Evolutionary conservation across 2,888 invertebrate genomes (phyloP), one percentile per base, ranked within the genome.

Genomic region (Caenorhabditis angaria): DNA sequence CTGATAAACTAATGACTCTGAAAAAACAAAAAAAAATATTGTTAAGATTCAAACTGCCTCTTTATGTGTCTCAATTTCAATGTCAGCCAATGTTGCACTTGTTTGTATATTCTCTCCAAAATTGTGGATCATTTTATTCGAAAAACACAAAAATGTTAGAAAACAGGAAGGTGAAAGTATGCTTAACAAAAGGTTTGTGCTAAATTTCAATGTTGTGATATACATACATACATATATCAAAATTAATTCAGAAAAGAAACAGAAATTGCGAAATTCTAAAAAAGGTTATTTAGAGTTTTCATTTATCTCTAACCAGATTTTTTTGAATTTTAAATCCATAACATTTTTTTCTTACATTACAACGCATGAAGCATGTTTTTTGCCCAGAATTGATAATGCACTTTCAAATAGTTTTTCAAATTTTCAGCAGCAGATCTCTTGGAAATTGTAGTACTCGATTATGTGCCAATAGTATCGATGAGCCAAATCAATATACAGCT

Each of bases 81-180:
- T 92, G 85, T 92, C 91, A 82, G 92, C 92, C 50, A 91, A 91
- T 1, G 92, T 92, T 25, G 91, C 92, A 12, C 89, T 92, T 54
- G 91, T 91, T 61, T 92, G 92, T 85, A 89, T 92, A 8, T 92
- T 92, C 88, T 91, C 91, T 27, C 92, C 92, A 24, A 92, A 92
- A 88, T 90, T 92, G 47, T 92, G 92, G 89, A 92, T 92, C 80
- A 92, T 92, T 74, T 88, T 92, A 70, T 91, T 92, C 85, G 92
- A 92, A 86, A 92, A 92, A 51, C 92, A 92, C 77, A 92, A 92
- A 87, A 92, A 92, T 88, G 91, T 92, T 51, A 89, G 92, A 32
- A 85, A 85, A 59, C 83, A 82, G 29, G 83, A 82, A 48, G 84
- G 84, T 29, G 84, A 85, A 50, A 81, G 80, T 54, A 85, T 83